A percentile compares a stretch with the other conserved stretches of the same genome.
phyloP scores from a whole-genome alignment of 2,113 vertebrate species.

The Taurulus bubalis region DNA sequence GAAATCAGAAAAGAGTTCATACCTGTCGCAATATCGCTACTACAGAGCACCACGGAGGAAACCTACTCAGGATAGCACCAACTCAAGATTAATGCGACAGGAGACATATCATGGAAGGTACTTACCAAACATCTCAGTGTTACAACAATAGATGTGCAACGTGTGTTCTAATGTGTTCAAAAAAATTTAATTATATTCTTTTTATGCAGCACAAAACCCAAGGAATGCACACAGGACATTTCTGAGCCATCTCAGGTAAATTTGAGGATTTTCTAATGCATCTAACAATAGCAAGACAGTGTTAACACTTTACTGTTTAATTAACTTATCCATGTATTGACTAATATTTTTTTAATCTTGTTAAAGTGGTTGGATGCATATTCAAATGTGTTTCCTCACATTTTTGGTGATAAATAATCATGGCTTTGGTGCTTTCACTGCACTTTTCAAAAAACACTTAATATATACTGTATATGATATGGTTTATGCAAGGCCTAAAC shows the following conservation, averaged over 20 bases:
- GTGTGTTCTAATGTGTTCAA: not conserved
- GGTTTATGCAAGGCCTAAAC: not conserved
- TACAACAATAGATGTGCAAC: not conserved
- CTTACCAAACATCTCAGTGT: not conserved
- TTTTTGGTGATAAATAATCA: not conserved
- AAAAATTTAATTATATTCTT: slow-evolving; percentile 3
- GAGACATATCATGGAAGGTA: slow-evolving; percentile 87
- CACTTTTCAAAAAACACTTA: not conserved
- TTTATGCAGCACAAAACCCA: slow-evolving; percentile 67
- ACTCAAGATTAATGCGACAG: slow-evolving; percentile 55
- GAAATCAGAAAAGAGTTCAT: slow-evolving; percentile 88
- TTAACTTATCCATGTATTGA: not conserved
- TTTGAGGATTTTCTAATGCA: slow-evolving; percentile 1
- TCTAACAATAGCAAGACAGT: not conserved
- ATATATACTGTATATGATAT: not conserved
- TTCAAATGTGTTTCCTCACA: not conserved
- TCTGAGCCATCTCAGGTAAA: slow-evolving; percentile 75
- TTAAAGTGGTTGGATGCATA: not conserved
- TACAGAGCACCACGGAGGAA: slow-evolving; percentile 88
- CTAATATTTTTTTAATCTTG: not conserved
- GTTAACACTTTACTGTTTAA: not conserved
- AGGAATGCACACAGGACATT: slow-evolving; percentile 41
- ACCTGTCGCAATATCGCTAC: slow-evolving; percentile 89
- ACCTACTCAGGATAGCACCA: slow-evolving; percentile 53
- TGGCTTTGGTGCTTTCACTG: not conserved